Base-by-base conservation (phyloP, 1,140 invertebrate genomes). In the Condylostylus longicornis region DNA sequence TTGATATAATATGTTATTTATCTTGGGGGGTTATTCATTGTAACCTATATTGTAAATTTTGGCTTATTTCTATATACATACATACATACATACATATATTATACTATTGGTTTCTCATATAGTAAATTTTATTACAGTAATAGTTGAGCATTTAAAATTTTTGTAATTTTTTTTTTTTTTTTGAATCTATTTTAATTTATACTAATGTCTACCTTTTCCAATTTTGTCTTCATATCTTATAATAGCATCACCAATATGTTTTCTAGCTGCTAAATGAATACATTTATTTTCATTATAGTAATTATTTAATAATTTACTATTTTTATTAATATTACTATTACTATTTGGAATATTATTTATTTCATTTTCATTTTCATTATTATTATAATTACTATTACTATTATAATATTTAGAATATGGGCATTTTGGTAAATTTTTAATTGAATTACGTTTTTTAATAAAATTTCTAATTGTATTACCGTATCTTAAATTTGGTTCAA, bases 241-340 rank as follows among this genome's bases (percentile, higher is more conserved):
- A 33, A 61, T 56, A 28, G 57, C 52, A 40, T 61, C 55, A 4
- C 58, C 58, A 15, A 61, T 57, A 33, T 61, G 57, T 37, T 61
- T 61, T 37, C 58, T 51, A 17, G 57, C 58, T 17, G 54, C 54
- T 39, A 61, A 40, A 21, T 58, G 55, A 38, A 61, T 50, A 42
- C 57, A 61, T 42, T 58, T 53, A n/a, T n/a, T n/a, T 20, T 42
- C 23, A 14, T 17, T 37, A 12, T 19, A 9, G 27, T 17, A 14
- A 18, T 13, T 28, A 32, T 33, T 10, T 10, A 20, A 7, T 17
- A 28, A 6, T 7, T 14, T 29, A 12, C 17, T 32, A 13, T 8
- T 38, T 9, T 21, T 8, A 25, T n/a, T 25, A 25, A 8, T n/a
- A 25, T 32, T 28, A 32, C 37, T 17, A 13, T 22, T 30, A 13